These are phyloP conservation scores for Carlito syrichta DNA, from an alignment of 2,113 vertebrate genomes.

Conservation along the genomic window DNA sequence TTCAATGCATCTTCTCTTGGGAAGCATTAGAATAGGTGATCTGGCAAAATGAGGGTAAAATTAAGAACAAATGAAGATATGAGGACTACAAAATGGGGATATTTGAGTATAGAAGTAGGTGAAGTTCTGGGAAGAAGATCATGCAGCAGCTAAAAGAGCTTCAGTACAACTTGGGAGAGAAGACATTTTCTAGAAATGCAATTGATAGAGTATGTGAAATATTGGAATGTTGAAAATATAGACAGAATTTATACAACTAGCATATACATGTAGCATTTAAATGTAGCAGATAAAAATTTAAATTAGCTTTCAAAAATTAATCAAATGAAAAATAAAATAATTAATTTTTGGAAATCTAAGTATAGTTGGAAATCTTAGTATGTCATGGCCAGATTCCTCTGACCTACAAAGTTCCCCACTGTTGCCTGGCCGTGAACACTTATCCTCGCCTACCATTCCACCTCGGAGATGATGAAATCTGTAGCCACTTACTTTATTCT, in stretches of 20 bases:
- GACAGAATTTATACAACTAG: not conserved
- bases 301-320: not conserved
- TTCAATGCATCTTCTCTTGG: not conserved
- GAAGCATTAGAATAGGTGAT: not conserved
- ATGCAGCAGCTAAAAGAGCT: not conserved
- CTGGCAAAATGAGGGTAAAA: not conserved
- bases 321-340: not conserved
- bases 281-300: not conserved
- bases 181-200: not conserved
- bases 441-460: too few species aligned
- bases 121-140: not conserved
- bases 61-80: not conserved
- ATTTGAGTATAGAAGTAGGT: not conserved
- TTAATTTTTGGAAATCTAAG: not conserved
- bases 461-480: not conserved
- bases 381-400: not conserved
- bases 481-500: not conserved
- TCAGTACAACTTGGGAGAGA: not conserved
- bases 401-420: not conserved
- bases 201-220: not conserved
- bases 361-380: not conserved
- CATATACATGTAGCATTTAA: too few species aligned
- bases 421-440: rapidly evolving
- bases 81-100: not conserved
- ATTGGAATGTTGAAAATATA: not conserved